Base-by-base conservation (phyloP, 2,797 vertebrate species). In the Champsocephalus esox region DNA sequence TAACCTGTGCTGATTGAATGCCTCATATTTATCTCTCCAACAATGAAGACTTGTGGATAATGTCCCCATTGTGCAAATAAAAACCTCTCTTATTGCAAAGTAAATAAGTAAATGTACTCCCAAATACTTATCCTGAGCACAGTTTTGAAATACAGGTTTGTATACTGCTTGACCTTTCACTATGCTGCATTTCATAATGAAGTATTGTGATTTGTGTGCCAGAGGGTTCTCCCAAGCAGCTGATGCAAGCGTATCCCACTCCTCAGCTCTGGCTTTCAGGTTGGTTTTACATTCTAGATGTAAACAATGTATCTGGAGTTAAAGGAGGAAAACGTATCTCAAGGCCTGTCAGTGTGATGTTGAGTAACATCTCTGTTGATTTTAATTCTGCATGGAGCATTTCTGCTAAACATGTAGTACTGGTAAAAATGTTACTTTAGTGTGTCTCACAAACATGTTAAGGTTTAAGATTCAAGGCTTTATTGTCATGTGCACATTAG, bases 161-260 rank as follows among this genome's bases (percentile, higher is more conserved):
- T 61, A 11, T 17, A 2, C n/a, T 45, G 9, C 38, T 4, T 8
- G 16, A 49, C 12, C 9, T 21, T 65, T 38, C 14, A 9, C 9
- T 19, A 19, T 4, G 5, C 38, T 21, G 2, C 2, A 12, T 49
- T 38, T 57, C 19, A 43, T 9, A 17, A 57, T 62, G 24, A 54
- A 41, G 56, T 58, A 11, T 12, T 58, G 52, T 66, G 12, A 63
- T 80, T 34, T 58, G 12, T 65, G 55, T 69, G 60, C 17, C 54
- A 38, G 51, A 69, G 60, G 70, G 66, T 70, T 83, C 65, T 69
- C 73, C 44, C 34, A 13, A 67, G 38, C 69, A 73, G 41, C 55
- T 66, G 55, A 69, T 66, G 69, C 60, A 66, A 73, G 41, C 46
- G 24, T 9, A 44, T 32, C 21, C 34, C 12, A 28, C 46, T 45